A percentile compares a stretch with the other conserved stretches of the same genome.
Conservation (phyloP, 2,888 invertebrate species). For the Drosophila nigritarsus region DNA sequence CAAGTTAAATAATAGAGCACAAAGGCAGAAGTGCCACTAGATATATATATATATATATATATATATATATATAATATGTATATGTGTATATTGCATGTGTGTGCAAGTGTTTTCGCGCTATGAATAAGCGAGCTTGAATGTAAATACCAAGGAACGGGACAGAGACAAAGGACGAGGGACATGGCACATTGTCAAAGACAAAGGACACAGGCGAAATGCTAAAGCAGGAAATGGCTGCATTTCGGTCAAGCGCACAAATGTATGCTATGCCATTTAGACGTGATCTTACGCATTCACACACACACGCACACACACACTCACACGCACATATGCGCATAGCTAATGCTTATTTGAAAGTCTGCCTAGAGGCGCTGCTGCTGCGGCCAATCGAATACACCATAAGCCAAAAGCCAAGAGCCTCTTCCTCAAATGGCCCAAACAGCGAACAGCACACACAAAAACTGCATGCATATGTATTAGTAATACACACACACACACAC, state of each 20-base stretch:
- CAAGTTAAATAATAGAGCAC: constrained; percentile 40
- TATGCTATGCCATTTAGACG: constrained; percentile 67
- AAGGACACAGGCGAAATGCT: constrained; percentile 56
- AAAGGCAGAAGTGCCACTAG: constrained; percentile 1
- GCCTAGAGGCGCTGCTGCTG: constrained; percentile 24
- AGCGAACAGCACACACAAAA: constrained; percentile 37
- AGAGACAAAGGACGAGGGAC: constrained; percentile 24
- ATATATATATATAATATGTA: background rate
- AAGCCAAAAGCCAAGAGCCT: constrained; percentile 34
- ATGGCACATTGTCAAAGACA: constrained; percentile 20
- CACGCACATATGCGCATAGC: constrained; percentile 6
- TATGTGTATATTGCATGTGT: constrained; percentile 5
- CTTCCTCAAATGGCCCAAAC: constrained; percentile 14
- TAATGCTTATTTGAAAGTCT: constrained; percentile 41
- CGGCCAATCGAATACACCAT: constrained; percentile 61
- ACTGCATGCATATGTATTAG: constrained; percentile 43
- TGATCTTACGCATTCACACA: constrained; percentile 38
- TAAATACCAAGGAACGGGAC: constrained; percentile 41
- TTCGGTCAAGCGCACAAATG: constrained; percentile 76
- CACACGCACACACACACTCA: constrained; percentile 16
- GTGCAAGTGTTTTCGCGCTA: constrained; percentile 32
- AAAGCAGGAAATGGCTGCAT: constrained; percentile 58
- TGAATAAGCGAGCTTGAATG: constrained; percentile 52
- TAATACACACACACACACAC: constrained; percentile 29
- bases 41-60: background rate